Evolutionary conservation across 2,888 invertebrate genomes (phyloP), one percentile per base, ranked within the genome.

Genomic region (Strigamia crassipes): DNA sequence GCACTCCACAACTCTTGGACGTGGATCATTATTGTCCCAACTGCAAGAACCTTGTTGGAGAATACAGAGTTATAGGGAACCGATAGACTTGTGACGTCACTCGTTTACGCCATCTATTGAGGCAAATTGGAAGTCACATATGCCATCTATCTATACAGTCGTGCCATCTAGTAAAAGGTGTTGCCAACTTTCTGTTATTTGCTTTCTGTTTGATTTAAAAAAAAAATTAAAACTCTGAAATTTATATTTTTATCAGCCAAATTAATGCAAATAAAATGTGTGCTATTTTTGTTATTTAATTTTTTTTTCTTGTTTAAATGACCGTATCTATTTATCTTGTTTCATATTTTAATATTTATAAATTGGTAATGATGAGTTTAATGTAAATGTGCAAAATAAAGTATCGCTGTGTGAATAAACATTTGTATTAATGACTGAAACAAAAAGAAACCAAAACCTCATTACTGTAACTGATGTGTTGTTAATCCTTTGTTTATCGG

Each of bases 1-100:
- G 96, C 88, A 93, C 96, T 85, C 93, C 95, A 84, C 93, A 93
- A 86, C 95, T 95, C 87, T 94, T 95, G 93, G 95, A 96, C 86
- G 93, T 95, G 13, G 94, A 94, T 85, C 96, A 96, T 88, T 92
- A 91, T 84, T 96, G 96, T 86, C 96, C 96, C 61, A 93, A 94
- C 87, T 96, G 96, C 89, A 91, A 92, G 31, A 73, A 73, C 13
- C 73, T 73, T 27, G 31, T 73, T 27, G 73, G 73, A 8, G 73
- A 73, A 27, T 73, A 73, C 73, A 73, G n/a, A 56, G n/a, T 18
- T 18, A 56, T 56, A 21, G 56, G 56, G 0, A 8, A 8, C 21
- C 18, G 46, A 46, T 46, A 56, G 18, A 15, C 9, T 56, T 56
- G n/a, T 18, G n/a, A 8, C 56, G 9, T 18, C 56, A 18, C 1